These are phyloP conservation scores for Germaria angustata DNA, from an alignment of 2,888 invertebrate genomes.

Conservation along the genomic window DNA sequence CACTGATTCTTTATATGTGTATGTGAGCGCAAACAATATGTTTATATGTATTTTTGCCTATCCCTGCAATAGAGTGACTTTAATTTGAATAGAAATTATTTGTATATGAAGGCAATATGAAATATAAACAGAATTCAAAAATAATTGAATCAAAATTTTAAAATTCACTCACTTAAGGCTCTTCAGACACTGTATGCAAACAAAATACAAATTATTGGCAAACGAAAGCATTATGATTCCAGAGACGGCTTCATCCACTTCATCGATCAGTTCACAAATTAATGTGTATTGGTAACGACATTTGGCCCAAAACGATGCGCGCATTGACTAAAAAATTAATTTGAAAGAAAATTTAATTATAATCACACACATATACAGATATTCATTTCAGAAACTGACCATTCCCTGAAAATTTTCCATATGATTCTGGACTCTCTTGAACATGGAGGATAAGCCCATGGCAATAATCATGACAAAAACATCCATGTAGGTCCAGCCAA, in stretches of 20 bases:
- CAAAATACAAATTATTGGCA: constrained; percentile 82
- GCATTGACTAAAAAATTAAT: constrained; percentile 68
- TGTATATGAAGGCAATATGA: no score
- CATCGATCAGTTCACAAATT: constrained; percentile 80
- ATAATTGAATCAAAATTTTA: no score
- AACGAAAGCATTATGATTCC: constrained; percentile 81
- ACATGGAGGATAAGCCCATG: constrained; percentile 84
- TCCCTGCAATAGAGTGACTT: no score
- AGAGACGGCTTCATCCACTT: constrained; percentile 81
- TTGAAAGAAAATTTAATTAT: background rate
- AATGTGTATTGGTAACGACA: constrained; percentile 81
- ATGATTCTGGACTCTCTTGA: constrained; percentile 82
- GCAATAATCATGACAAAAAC: constrained; percentile 86
- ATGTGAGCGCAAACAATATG: no score
- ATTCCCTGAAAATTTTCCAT: constrained; percentile 79
- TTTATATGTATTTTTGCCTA: no score
- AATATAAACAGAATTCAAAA: no score
- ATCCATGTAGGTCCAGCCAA: constrained; percentile 88
- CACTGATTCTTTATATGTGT: no score
- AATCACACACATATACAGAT: background rate
- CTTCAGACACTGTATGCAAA: constrained; percentile 82
- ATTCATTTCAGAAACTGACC: constrained; percentile 72
- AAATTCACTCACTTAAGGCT: constrained; percentile 79
- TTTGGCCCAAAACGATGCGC: constrained; percentile 80
- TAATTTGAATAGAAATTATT: no score